Evolutionary conservation across 1,140 invertebrate genomes (phyloP), one percentile per base, ranked within the genome.

Genomic region (Octopus sinensis): DNA sequence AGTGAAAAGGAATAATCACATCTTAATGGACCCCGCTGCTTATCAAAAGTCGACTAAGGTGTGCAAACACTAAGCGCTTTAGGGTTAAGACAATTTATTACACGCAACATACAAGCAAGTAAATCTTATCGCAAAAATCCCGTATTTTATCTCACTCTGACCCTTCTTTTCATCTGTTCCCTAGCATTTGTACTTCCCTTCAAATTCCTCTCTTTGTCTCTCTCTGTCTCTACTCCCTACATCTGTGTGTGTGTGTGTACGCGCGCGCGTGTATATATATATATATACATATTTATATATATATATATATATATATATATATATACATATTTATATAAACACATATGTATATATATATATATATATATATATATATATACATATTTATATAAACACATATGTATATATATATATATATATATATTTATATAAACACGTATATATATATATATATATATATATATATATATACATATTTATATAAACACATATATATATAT

Each of bases 391-490:
- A 62, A 9, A 62, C 17, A 62, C 17, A 62, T 62, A 62, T 62
- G 17, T 62, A 62, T 17, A 62, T 79, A 54, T 79, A 54, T 79
- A 54, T 79, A 54, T 53, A 54, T 79, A 54, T 53, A 54, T 79
- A 54, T 79, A 54, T 52, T 9, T 52, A 54, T 52, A 54, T 10
- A 54, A 9, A 54, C 10, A 54, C 10, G 23, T 52, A 54, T 52
- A 54, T 10, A 54, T 52, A 54, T 53, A 54, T 54, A 79, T 79
- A 79, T 79, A 52, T 53, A 52, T 51, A 79, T 54, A 79, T 79
- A 52, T 79, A 52, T 79, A 52, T 53, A 79, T 62, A 62, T 62
- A 62, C 17, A 62, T 62, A 62, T 62, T 9, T 62, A 62, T 17
- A 62, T 62, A 62, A 9, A 62, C 17, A 62, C 17, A 62, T 62